Evolutionary conservation across 2,797 vertebrate species (phyloP).

Genomic region (Columba guinea): DNA sequence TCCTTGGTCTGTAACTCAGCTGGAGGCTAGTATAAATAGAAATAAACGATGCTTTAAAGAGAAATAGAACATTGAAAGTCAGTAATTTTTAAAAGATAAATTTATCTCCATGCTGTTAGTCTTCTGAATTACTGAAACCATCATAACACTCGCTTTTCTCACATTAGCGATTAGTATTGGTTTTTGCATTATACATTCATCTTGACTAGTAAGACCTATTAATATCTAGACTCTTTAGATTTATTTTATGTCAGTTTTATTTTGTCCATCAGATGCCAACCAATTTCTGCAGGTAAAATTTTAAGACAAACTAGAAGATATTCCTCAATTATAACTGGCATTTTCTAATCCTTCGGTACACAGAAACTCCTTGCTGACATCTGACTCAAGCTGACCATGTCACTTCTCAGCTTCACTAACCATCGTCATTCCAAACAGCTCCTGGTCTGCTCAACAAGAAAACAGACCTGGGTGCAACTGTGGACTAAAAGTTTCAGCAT

Average conservation of each 20-base stretch:
- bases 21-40: background rate
- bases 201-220: background rate
- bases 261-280: background rate
- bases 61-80: slow-evolving; percentile 2
- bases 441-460: background rate
- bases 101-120: background rate
- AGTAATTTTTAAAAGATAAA: background rate
- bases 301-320: background rate
- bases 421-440: background rate
- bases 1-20: slow-evolving; percentile 17
- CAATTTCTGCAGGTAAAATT: background rate
- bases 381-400: background rate
- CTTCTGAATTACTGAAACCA: background rate
- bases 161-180: background rate
- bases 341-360: background rate
- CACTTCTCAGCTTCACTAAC: background rate
- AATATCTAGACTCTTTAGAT: background rate
- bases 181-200: background rate
- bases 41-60: background rate
- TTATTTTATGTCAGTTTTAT: background rate
- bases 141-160: background rate
- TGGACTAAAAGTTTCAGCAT: background rate
- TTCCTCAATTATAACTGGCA: background rate
- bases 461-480: background rate
- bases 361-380: background rate